These are phyloP conservation scores for Neodiprion fabricii DNA, from an alignment of 1,140 invertebrate species.

Conservation along the genomic window DNA sequence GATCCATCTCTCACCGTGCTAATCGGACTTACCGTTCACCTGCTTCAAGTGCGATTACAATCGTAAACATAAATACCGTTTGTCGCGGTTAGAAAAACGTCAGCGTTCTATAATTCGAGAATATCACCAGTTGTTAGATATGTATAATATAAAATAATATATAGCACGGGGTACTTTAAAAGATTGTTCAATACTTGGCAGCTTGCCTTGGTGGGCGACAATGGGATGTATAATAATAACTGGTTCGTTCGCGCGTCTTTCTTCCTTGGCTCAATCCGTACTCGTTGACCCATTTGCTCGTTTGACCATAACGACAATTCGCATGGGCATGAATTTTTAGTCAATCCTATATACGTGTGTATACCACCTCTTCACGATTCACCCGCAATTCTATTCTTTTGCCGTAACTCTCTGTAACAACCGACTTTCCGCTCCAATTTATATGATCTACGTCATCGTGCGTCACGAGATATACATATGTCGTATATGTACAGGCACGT, in stretches of 20 bases:
- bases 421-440: too few relatives aligned
- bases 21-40: neutral
- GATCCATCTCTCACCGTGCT: too few relatives aligned
- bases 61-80: neutral
- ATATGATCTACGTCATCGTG: too few relatives aligned
- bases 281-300: neutral
- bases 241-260: neutral
- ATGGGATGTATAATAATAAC: neutral
- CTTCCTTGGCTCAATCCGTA: neutral
- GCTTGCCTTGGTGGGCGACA: too few relatives aligned
- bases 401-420: too few relatives aligned
- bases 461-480: too few relatives aligned
- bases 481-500: too few relatives aligned
- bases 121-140: neutral
- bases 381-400: too few relatives aligned
- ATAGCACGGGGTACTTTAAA: too few relatives aligned
- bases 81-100: neutral
- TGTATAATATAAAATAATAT: neutral
- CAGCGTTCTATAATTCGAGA: neutral
- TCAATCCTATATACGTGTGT: too few relatives aligned
- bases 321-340: neutral
- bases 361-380: too few relatives aligned
- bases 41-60: neutral
- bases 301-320: slow-evolving; percentile 2
- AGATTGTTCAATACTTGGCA: too few relatives aligned